Evolutionary conservation across 2,797 vertebrate genomes (phyloP).

Genomic region (Bucorvus abyssinicus): DNA sequence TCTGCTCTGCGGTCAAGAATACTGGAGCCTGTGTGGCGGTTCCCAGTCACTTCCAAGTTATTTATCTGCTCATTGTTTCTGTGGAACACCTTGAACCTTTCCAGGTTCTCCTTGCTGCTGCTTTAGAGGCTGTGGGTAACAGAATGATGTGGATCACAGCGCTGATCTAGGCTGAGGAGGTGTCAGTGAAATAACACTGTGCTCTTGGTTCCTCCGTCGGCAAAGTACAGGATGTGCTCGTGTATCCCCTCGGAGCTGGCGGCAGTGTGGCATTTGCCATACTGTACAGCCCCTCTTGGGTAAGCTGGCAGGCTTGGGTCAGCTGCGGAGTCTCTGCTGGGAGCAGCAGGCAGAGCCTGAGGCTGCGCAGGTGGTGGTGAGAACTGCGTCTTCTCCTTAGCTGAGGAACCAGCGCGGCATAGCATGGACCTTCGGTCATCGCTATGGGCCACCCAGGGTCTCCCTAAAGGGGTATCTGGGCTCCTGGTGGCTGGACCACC

Average conservation of each 20-base stretch:
- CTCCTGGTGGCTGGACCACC: background rate
- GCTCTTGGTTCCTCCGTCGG: background rate
- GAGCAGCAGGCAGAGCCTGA: background rate
- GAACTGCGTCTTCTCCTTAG: background rate
- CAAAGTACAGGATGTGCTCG: background rate
- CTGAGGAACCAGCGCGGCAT: background rate
- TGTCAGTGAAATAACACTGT: background rate
- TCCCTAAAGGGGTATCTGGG: background rate
- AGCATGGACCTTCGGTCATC: background rate
- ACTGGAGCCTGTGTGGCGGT: background rate
- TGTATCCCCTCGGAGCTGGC: background rate
- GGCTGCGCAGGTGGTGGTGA: background rate
- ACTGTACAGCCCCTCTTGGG: too few species aligned
- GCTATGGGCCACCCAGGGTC: background rate
- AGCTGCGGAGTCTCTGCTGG: background rate
- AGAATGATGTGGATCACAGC: background rate
- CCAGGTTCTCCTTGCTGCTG: background rate
- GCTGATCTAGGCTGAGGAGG: background rate
- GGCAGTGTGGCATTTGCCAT: fast-evolving
- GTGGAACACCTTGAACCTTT: background rate
- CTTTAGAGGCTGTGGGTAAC: background rate
- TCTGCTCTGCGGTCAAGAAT: background rate
- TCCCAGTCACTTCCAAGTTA: background rate
- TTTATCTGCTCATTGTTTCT: background rate
- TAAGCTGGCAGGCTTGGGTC: background rate